Evolutionary conservation across 1,140 invertebrate genomes (phyloP), one percentile per base, ranked within the genome.

Genomic region (Meloidogyne chitwoodi): DNA sequence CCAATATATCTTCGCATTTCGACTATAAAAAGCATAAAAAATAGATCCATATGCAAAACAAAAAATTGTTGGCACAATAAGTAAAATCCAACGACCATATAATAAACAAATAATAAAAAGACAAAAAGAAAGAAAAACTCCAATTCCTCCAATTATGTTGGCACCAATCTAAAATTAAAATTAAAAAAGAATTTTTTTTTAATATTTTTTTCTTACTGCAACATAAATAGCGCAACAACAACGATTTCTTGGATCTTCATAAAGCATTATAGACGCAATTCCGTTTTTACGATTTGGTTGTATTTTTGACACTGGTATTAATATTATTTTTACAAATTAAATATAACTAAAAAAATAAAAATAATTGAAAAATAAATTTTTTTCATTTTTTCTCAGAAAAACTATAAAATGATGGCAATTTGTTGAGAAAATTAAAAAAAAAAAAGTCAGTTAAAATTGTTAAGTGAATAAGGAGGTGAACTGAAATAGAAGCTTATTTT

Each of bases 161-260:
- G 68, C 68, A 22, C 68, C 68, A 6, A 29, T 70, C 68, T 70
- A 31, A 68, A 68, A 14, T 44, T 26, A 56, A 26, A 31, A 68
- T 68, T 68, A 41, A 16, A 26, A 68, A 8, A 19, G 3, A 68
- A 68, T 26, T 34, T 62, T 48, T 16, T 66, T 66, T 66, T 24
- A 41, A 67, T 19, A 19, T 66, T 66, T 66, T 12, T 22, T 31
- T 29, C 22, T 12, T 44, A 63, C 71, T 24, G 61, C 56, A 22
- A 73, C 26, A 26, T 38, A 14, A 34, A 73, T 73, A 22, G 71
- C 71, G 34, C 71, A 73, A 73, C 71, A 73, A 64, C 71, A 73
- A 16, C 71, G 71, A 73, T 73, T 73, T 56, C 71, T 61, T 22
- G 71, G 71, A 14, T 73, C 71, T 22, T 73, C 71, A 48, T 73